Conservation (phyloP, 2,888 invertebrate genomes). For the Odontothrips loti region DNA sequence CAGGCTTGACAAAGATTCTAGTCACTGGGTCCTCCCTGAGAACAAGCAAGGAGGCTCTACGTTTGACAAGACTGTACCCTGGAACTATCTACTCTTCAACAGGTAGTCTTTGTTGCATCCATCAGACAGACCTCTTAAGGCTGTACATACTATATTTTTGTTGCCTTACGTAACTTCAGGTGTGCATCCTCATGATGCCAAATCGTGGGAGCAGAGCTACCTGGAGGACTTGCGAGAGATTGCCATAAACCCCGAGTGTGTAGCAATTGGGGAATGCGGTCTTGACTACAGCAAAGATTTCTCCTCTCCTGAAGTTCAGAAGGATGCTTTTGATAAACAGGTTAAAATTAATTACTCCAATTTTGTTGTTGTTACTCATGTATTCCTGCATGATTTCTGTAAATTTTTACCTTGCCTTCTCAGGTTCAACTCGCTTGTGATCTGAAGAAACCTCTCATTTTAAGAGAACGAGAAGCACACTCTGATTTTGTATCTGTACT, state of each 20-base stretch:
- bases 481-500: slow-evolving; percentile 75
- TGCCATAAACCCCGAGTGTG: slow-evolving; percentile 80
- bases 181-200: slow-evolving; percentile 91
- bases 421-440: slow-evolving; percentile 81
- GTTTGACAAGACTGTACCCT: slow-evolving; percentile 84
- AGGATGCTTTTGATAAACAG: slow-evolving; percentile 81
- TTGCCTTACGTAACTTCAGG: slow-evolving; percentile 49
- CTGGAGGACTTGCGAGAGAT: slow-evolving; percentile 63
- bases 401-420: slow-evolving; percentile 18
- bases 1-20: slow-evolving; percentile 91
- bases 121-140: no score
- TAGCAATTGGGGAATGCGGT: slow-evolving; percentile 91
- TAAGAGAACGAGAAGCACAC: slow-evolving; percentile 90
- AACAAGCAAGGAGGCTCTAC: slow-evolving; percentile 83
- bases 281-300: slow-evolving; percentile 92
- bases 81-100: slow-evolving; percentile 87
- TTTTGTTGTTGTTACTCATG: background rate
- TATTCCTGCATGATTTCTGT: background rate
- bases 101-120: slow-evolving; percentile 52
- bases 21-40: slow-evolving; percentile 87
- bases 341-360: slow-evolving; percentile 2
- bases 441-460: slow-evolving; percentile 78
- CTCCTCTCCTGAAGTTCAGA: slow-evolving; percentile 82
- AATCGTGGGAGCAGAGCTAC: slow-evolving; percentile 69
- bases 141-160: no score